phyloP scores from a whole-genome alignment of 2,888 invertebrate species.

The Leptarthrus brevirostris region DNA sequence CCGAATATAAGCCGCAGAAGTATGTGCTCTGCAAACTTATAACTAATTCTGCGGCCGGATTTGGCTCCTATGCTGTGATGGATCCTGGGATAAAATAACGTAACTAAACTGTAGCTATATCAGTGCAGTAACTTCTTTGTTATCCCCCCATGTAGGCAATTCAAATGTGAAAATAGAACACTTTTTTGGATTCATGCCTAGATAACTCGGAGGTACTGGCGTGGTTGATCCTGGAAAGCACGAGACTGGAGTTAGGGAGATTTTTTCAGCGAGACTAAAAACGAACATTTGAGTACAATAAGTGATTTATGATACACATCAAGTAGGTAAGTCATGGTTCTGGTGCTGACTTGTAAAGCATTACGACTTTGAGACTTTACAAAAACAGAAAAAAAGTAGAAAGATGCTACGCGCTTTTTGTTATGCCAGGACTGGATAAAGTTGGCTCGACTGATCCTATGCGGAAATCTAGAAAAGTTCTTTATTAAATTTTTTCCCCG shows the following conservation, averaged over 20 bases:
- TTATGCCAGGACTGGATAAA: too few relatives aligned
- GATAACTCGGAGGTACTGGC: background rate
- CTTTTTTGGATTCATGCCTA: constrained; percentile 14
- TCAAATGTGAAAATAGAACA: background rate
- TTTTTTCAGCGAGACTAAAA: background rate
- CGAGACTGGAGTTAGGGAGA: background rate
- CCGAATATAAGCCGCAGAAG: constrained; percentile 2
- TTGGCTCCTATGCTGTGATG: background rate
- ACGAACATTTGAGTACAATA: background rate
- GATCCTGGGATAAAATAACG: background rate
- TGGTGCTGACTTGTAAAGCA: constrained; percentile 23
- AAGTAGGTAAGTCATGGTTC: constrained; percentile 14
- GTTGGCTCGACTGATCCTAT: too few relatives aligned
- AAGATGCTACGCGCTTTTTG: background rate
- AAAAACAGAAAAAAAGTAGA: too few relatives aligned
- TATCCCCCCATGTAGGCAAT: background rate
- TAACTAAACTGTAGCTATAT: too few relatives aligned
- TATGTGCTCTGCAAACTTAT: background rate
- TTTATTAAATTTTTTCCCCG: too few relatives aligned
- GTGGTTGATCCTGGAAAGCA: background rate
- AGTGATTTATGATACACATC: constrained; percentile 24
- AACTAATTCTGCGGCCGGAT: too few relatives aligned
- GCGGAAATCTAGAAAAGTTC: too few relatives aligned
- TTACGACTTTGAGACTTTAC: background rate
- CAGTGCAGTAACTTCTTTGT: background rate